Conservation (phyloP, 2,888 invertebrate species). For the Peribatodes rhomboidaria region DNA sequence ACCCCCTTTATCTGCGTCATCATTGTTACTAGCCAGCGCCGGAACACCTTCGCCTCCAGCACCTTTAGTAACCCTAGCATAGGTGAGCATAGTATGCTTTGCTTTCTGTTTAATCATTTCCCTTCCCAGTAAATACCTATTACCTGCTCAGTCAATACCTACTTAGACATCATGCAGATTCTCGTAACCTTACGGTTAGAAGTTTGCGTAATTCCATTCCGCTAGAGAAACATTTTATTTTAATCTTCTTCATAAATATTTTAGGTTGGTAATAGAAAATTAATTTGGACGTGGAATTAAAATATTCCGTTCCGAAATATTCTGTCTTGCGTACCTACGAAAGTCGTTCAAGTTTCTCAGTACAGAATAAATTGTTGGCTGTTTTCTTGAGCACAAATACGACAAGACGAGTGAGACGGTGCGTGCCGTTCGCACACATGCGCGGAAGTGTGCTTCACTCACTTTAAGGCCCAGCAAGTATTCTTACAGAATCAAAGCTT, state of each 20-base stretch:
- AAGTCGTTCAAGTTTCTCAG: constrained; percentile 50
- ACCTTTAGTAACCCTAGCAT: constrained; percentile 53
- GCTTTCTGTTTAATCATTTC: constrained; percentile 20
- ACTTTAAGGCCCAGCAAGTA: constrained; percentile 49
- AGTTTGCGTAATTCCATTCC: constrained; percentile 33
- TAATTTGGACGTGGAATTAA: constrained; percentile 48
- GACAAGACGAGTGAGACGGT: constrained; percentile 69
- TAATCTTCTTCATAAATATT: constrained; percentile 47
- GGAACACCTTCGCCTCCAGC: constrained; percentile 70
- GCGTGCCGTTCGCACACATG: constrained; percentile 76
- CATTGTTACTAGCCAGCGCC: constrained; percentile 83
- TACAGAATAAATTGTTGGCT: constrained; percentile 62
- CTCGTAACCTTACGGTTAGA: constrained; percentile 23
- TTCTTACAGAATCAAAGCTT: constrained; percentile 20
- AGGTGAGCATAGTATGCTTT: constrained; percentile 32
- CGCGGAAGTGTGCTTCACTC: constrained; percentile 79
- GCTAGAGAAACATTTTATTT: constrained; percentile 42
- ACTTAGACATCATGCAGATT: constrained; percentile 26
- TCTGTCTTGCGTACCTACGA: constrained; percentile 38
- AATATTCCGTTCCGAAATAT: constrained; percentile 44
- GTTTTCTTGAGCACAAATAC: constrained; percentile 65
- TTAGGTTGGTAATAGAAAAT: constrained; percentile 46
- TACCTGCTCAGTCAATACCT: background rate
- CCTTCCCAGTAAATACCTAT: too few species aligned
- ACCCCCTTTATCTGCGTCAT: constrained; percentile 83